phyloP scores from a whole-genome alignment of 2,797 vertebrate species.

The Fratercula arctica region DNA sequence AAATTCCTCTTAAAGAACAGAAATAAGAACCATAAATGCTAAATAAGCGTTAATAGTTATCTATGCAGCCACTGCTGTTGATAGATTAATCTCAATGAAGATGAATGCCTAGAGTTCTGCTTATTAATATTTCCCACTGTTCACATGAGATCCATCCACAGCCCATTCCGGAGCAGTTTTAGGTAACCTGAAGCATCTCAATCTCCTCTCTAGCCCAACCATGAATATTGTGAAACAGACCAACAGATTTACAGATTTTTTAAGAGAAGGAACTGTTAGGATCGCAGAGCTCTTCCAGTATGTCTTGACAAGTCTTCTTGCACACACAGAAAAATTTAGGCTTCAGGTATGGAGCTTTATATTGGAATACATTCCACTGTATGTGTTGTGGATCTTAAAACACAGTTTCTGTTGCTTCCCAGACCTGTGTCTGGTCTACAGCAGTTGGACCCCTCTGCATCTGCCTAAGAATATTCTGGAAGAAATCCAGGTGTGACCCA shows the following conservation, averaged over 20 bases:
- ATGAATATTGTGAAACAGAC: background rate
- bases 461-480: background rate
- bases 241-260: background rate
- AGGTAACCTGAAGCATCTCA: background rate
- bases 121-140: background rate
- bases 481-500: background rate
- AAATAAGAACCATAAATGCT: background rate
- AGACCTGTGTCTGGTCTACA: background rate
- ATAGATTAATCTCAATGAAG: background rate
- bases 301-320: background rate
- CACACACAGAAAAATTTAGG: background rate
- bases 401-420: background rate
- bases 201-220: background rate
- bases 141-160: background rate
- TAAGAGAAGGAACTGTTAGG: background rate
- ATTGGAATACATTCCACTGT: background rate
- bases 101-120: background rate
- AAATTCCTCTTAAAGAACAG: background rate
- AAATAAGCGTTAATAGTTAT: background rate
- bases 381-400: background rate
- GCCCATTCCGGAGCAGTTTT: background rate
- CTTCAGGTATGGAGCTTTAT: background rate
- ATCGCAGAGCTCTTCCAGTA: background rate
- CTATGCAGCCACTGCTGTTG: background rate
- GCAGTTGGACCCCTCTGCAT: background rate